phyloP scores from a whole-genome alignment of 2,888 invertebrate species.

The Apantesis nais region DNA sequence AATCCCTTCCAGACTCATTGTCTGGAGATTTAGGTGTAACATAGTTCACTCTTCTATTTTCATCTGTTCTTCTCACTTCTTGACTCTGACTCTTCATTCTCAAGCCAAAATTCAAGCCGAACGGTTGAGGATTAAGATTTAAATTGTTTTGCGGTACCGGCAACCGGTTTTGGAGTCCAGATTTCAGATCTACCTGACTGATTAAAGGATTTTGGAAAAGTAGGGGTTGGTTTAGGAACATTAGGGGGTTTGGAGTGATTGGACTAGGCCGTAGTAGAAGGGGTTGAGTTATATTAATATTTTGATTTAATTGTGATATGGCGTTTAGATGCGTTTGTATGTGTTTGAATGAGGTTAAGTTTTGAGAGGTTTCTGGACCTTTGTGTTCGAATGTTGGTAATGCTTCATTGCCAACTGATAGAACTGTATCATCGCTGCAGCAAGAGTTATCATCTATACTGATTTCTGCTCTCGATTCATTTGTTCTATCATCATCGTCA shows the following conservation, averaged over 20 bases:
- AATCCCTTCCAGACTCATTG: constrained; percentile 72
- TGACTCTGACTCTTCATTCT: constrained; percentile 57
- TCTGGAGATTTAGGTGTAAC: constrained; percentile 70
- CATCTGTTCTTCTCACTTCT: constrained; percentile 66
- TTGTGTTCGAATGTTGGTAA: constrained; percentile 73
- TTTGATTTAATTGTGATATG: constrained; percentile 87
- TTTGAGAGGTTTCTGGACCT: constrained; percentile 61
- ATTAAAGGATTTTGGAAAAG: constrained; percentile 76
- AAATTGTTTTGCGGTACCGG: constrained; percentile 67
- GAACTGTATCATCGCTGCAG: constrained; percentile 91
- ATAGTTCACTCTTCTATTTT: constrained; percentile 67
- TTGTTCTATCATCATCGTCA: constrained; percentile 64
- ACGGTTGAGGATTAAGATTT: constrained; percentile 62
- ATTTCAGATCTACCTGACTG: constrained; percentile 73
- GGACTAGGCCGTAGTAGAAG: constrained; percentile 78
- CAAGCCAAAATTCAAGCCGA: constrained; percentile 69
- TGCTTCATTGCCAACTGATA: constrained; percentile 93
- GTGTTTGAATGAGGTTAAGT: constrained; percentile 87
- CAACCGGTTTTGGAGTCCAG: constrained; percentile 63
- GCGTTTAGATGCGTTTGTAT: constrained; percentile 89
- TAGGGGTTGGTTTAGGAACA: constrained; percentile 81
- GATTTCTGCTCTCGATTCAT: constrained; percentile 69
- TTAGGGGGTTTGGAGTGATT: constrained; percentile 79
- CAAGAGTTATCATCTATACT: constrained; percentile 87
- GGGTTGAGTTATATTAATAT: constrained; percentile 75